These are phyloP conservation scores for Haliclona indistincta DNA, from an alignment of 37 sponge, comb jelly and placozoan genomes.

Conservation along the genomic window DNA sequence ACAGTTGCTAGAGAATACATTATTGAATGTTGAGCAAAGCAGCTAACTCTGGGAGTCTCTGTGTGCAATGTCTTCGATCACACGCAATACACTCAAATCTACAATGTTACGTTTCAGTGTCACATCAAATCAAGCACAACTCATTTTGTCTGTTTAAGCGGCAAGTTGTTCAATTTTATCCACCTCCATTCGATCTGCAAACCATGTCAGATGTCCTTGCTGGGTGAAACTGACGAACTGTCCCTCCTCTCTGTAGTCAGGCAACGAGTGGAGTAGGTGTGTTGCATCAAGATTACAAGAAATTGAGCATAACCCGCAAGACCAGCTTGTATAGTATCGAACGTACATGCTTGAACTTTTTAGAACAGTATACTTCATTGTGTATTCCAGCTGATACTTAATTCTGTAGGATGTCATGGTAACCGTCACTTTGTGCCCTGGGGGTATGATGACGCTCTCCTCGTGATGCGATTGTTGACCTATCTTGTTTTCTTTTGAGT, in stretches of 20 bases:
- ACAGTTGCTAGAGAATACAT: no score
- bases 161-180: no score
- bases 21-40: no score
- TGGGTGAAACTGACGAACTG: constrained; percentile 3
- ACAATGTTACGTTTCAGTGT: no score
- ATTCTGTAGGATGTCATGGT: constrained; percentile 9
- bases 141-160: no score
- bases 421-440: background rate
- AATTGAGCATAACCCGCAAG: background rate
- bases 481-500: background rate
- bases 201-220: background rate
- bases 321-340: no score
- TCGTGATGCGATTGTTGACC: background rate
- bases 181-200: constrained; percentile 5
- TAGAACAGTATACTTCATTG: background rate
- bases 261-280: background rate
- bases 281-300: background rate
- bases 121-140: no score
- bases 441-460: constrained; percentile 9
- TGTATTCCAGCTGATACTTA: constrained; percentile 13
- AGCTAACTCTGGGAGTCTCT: no score
- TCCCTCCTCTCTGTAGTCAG: background rate
- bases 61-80: no score
- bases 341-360: no score
- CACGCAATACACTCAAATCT: no score